These are phyloP conservation scores for Agonopterix subpropinquella DNA, from an alignment of 2,888 invertebrate genomes.

Conservation along the genomic window DNA sequence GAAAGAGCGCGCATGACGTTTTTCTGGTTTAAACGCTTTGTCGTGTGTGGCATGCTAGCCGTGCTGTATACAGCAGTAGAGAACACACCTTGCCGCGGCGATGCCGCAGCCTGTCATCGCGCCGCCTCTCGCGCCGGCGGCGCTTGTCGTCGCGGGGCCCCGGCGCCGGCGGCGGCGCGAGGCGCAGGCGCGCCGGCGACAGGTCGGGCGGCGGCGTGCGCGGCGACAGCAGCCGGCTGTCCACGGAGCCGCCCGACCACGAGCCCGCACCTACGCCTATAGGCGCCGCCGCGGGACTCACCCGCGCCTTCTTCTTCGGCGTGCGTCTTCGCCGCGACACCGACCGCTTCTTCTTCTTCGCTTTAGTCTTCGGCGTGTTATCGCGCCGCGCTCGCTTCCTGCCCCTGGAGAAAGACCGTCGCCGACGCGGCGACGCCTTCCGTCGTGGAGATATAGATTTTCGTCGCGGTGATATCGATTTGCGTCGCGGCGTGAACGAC, in stretches of 20 bases:
- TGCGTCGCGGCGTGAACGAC: too few relatives aligned
- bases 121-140: constrained; percentile 21
- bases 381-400: constrained; percentile 35
- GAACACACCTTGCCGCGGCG: background rate
- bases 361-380: constrained; percentile 21
- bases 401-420: constrained; percentile 25
- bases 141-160: constrained; percentile 44
- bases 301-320: constrained; percentile 23
- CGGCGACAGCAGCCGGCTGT: constrained; percentile 77
- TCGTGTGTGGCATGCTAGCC: too few relatives aligned
- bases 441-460: constrained; percentile 17
- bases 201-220: constrained; percentile 77
- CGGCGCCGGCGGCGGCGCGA: constrained; percentile 61
- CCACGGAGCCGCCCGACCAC: constrained; percentile 37
- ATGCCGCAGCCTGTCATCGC: constrained; percentile 6
- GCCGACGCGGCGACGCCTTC: constrained; percentile 31
- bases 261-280: constrained; percentile 1
- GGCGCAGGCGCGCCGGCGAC: constrained; percentile 53
- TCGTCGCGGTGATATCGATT: constrained; percentile 33
- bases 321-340: constrained; percentile 13
- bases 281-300: constrained; percentile 13
- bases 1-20: too few relatives aligned
- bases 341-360: constrained; percentile 47
- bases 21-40: too few relatives aligned
- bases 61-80: too few relatives aligned